Evolutionary conservation across 2,888 invertebrate genomes (phyloP), one percentile per base, ranked within the genome.

Genomic region (Coelopa pilipes): DNA sequence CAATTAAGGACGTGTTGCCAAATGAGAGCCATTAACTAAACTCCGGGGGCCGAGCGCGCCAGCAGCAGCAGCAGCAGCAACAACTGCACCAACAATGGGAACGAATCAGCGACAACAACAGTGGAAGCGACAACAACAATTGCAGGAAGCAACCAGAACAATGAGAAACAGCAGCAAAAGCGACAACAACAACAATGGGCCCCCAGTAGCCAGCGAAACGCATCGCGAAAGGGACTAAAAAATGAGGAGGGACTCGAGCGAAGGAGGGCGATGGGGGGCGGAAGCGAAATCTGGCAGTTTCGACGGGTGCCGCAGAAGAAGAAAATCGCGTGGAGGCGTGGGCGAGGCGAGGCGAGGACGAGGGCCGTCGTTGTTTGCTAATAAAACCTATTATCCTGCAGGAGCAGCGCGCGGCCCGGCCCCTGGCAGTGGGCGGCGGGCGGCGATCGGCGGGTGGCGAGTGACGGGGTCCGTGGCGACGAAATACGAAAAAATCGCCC

Each of bases 11-110:
- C 74, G 57, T 62, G 73, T 77, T 66, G 53, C 67, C 75, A 75
- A 79, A 78, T 81, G 77, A 74, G 76, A 79, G 68, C 73, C 80
- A 79, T 82, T 78, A 78, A 75, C 72, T 70, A 19, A 72, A 75
- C 70, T 59, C 69, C 7, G 34, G 34, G 53, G 62, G 59, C 49
- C 75, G 34, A 68, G 34, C 68, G 59, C 67, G 55, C 67, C 24
- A 73, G 11, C n/a, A 69, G 57, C 59, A 50, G 21, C 34, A n/a
- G 65, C 72, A 72, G 46, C 50, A 13, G n/a, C 62, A 53, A 46
- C 65, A 72, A 49, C 59, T n/a, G n/a, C 46, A 68, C 67, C 34
- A n/a, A n/a, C n/a, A n/a, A n/a, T 34, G 34, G 4, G 2, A 34
- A 34, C 2, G 34, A 34, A 34, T 4, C 7, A n/a, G n/a, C n/a